Percentiles rank a stretch among this genome's conserved stretches.
Evolutionary conservation across 2,888 invertebrate species (phyloP).

Genomic region (Byasa hedistus): DNA sequence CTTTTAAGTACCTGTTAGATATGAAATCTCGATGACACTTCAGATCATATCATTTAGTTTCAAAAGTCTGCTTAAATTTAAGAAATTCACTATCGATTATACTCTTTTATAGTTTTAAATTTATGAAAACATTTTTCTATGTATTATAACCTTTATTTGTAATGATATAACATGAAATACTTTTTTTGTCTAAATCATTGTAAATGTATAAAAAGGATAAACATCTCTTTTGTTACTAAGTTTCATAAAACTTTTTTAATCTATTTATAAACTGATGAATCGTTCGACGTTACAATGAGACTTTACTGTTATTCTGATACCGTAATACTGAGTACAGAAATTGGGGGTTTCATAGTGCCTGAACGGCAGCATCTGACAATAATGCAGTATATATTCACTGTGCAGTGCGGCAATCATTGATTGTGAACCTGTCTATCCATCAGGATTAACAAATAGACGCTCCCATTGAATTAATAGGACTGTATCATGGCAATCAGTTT

Average conservation of each 20-base stretch:
- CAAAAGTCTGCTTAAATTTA: neutral
- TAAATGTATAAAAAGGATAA: no score
- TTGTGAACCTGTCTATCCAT: constrained; percentile 16
- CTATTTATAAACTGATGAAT: no score
- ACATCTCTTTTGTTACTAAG: no score
- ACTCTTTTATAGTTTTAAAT: no score
- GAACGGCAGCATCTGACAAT: neutral
- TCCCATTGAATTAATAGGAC: constrained; percentile 17
- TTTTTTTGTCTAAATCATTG: no score
- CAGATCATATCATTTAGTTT: neutral
- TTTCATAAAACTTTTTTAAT: no score
- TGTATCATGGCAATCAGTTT: neutral
- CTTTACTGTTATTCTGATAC: neutral
- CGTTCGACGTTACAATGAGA: no score
- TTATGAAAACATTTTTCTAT: no score
- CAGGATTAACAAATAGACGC: constrained; percentile 24
- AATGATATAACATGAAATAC: no score
- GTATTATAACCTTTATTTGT: no score
- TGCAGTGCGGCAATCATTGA: constrained; percentile 1
- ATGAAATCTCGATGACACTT: neutral
- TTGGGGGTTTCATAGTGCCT: neutral
- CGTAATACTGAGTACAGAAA: neutral
- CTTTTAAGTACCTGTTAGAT: neutral
- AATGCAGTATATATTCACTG: neutral
- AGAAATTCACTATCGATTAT: neutral